Conservation (phyloP, 2,797 vertebrate species). For the Myripristis murdjan region DNA sequence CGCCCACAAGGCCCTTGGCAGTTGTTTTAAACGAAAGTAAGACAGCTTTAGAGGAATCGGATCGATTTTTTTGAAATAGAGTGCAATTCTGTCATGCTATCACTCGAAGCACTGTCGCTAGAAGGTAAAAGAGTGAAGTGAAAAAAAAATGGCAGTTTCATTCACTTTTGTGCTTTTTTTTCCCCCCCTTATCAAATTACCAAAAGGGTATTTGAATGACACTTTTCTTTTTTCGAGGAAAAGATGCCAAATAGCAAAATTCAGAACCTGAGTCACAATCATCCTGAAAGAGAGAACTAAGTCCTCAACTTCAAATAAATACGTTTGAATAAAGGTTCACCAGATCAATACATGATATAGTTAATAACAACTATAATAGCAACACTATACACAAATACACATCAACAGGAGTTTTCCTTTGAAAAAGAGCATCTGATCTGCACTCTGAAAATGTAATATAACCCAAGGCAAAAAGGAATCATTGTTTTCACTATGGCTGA, state of each 20-base stretch:
- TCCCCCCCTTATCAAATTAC: constrained; percentile 36
- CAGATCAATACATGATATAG: constrained; percentile 43
- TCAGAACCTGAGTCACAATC: constrained; percentile 76
- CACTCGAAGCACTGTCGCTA: constrained; percentile 35
- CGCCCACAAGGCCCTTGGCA: constrained; percentile 79
- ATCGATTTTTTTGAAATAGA: constrained; percentile 59
- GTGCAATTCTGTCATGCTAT: constrained; percentile 73
- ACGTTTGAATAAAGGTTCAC: constrained; percentile 58
- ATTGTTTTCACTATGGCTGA: constrained; percentile 59
- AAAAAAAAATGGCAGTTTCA: constrained; percentile 73
- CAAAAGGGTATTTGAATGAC: constrained; percentile 39
- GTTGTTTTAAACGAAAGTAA: constrained; percentile 60
- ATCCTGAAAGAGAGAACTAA: constrained; percentile 62
- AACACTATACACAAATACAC: constrained; percentile 45
- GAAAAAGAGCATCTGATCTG: constrained; percentile 26
- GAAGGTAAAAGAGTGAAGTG: constrained; percentile 25
- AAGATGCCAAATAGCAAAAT: constrained; percentile 58
- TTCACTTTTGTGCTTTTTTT: constrained; percentile 74
- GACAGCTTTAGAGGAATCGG: constrained; percentile 48
- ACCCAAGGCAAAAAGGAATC: constrained; percentile 58
- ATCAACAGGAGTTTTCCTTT: constrained; percentile 16
- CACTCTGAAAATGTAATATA: constrained; percentile 50
- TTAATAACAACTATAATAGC: constrained; percentile 41
- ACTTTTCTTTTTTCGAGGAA: constrained; percentile 39
- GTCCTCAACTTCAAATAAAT: constrained; percentile 46